Percentiles rank a stretch among this genome's conserved stretches.
phyloP scores from a whole-genome alignment of 1,140 invertebrate genomes.

The Drosophila littoralis region DNA sequence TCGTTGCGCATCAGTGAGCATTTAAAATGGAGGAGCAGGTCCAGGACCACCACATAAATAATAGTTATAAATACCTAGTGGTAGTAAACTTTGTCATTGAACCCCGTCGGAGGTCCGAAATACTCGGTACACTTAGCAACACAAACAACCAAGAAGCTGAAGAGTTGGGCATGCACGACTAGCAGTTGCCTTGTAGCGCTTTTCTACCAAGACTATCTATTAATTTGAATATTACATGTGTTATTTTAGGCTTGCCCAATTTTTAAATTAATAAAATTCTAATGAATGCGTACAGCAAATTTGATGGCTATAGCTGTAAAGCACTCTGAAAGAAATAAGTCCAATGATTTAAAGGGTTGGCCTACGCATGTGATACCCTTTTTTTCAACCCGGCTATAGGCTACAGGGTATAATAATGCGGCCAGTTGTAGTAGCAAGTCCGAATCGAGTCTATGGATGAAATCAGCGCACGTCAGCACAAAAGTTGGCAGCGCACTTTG shows the following conservation, averaged over 20 bases:
- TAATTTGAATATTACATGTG: too few species aligned
- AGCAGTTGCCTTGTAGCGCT: not conserved
- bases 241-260: too few species aligned
- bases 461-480: conserved; percentile 74
- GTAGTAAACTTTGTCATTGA: conserved; percentile 82
- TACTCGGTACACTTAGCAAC: conserved; percentile 58
- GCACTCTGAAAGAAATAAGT: too few species aligned
- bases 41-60: conserved; percentile 64
- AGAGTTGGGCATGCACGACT: not conserved
- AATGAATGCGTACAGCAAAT: too few species aligned
- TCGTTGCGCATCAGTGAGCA: conserved; percentile 84
- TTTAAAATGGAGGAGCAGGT: conserved; percentile 67
- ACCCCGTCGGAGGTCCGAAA: conserved; percentile 51
- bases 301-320: too few species aligned
- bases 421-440: conserved; percentile 37
- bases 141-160: conserved; percentile 33
- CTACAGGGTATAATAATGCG: conserved; percentile 55
- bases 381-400: too few species aligned
- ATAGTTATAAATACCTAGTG: conserved; percentile 83
- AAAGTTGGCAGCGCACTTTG: conserved; percentile 73
- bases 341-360: too few species aligned
- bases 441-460: conserved; percentile 42
- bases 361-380: too few species aligned
- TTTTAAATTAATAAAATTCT: too few species aligned
- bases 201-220: too few species aligned